phyloP scores from a whole-genome alignment of 2,113 vertebrate species.

The Mastomys natalensis region DNA sequence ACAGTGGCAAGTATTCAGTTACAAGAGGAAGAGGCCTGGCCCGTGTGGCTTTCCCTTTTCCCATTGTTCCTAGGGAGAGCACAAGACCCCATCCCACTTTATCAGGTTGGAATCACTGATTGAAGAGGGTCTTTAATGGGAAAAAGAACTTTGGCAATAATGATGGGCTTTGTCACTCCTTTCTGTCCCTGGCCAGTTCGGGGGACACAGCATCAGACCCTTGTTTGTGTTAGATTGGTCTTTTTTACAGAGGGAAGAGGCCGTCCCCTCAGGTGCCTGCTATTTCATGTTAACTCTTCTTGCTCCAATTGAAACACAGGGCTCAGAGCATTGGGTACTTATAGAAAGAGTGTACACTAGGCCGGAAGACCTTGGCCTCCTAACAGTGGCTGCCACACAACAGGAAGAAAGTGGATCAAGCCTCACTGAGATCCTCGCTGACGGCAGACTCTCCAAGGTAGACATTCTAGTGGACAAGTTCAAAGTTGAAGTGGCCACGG shows the following conservation, averaged over 20 bases:
- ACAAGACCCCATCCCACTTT: not conserved
- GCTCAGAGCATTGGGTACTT: constrained; percentile 99
- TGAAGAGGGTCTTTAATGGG: constrained; percentile 30
- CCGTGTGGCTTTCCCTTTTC: constrained; percentile 19
- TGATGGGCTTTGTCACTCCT: not conserved
- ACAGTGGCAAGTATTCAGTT: not conserved
- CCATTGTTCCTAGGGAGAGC: not conserved
- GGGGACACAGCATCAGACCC: not conserved
- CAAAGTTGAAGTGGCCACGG: constrained; percentile 82
- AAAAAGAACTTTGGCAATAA: not conserved
- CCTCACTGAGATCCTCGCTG: constrained; percentile 75
- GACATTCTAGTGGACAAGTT: constrained; percentile 83
- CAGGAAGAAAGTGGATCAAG: constrained; percentile 80
- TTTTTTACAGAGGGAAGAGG: constrained; percentile 51
- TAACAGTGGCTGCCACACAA: constrained; percentile 84
- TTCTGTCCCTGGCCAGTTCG: not conserved
- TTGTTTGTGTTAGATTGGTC: not conserved
- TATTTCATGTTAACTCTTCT: constrained; percentile 94
- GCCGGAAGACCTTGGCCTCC: constrained; percentile 90
- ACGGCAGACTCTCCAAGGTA: constrained; percentile 76
- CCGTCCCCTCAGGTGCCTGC: constrained; percentile 33
- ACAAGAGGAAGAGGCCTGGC: constrained; percentile 22
- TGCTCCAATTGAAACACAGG: constrained; percentile 98
- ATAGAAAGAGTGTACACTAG: constrained; percentile 95
- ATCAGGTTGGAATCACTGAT: not conserved